Evolutionary conservation across 2,888 invertebrate species (phyloP).

Genomic region (Phortica okadai): DNA sequence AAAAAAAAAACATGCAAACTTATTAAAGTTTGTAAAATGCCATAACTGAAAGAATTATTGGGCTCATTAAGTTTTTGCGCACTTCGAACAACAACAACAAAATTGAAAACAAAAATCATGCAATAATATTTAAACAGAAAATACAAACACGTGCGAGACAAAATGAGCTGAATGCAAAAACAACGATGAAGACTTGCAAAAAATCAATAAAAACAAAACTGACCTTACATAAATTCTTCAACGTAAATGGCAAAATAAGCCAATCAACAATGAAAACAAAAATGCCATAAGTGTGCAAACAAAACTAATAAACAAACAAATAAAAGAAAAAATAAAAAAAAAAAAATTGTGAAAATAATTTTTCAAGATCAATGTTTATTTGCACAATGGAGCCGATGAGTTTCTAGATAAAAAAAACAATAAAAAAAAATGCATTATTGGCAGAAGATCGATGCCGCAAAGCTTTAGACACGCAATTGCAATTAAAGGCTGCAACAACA

Average conservation of each 20-base stretch:
- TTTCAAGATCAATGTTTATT: constrained; percentile 72
- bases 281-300: constrained; percentile 10
- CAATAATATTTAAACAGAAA: constrained; percentile 22
- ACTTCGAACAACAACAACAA: constrained; percentile 13
- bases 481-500: constrained; percentile 62
- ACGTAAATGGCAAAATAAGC: constrained; percentile 23
- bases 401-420: constrained; percentile 38
- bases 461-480: constrained; percentile 73
- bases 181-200: constrained; percentile 8
- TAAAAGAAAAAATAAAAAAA: neutral
- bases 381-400: constrained; percentile 52
- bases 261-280: constrained; percentile 32
- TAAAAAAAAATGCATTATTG: constrained; percentile 30
- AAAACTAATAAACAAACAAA: constrained; percentile 10
- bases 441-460: neutral
- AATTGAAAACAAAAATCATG: neutral
- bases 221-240: constrained; percentile 44
- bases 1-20: neutral
- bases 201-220: constrained; percentile 34
- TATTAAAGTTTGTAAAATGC: constrained; percentile 12
- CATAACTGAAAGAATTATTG: constrained; percentile 31
- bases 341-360: constrained; percentile 51
- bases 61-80: constrained; percentile 27
- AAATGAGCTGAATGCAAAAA: neutral
- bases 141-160: neutral